Conservation (phyloP, 2,113 vertebrate species). For the Bothrops jararaca region DNA sequence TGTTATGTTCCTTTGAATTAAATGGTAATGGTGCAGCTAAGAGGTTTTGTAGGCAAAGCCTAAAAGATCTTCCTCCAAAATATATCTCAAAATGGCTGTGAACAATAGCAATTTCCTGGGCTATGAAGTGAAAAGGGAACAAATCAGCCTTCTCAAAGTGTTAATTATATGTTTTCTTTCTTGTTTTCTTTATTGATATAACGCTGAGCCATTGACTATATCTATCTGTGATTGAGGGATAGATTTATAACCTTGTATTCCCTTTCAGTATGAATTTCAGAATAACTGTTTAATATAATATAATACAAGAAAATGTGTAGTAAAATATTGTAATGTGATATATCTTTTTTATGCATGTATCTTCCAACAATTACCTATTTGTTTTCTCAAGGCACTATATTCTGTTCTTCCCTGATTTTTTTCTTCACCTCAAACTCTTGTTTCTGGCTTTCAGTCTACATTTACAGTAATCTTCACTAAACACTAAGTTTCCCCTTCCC, state of each 20-base stretch:
- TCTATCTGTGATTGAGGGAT: background rate
- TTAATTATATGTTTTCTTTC: background rate
- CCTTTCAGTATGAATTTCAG: background rate
- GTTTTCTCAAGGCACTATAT: background rate
- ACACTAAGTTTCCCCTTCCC: background rate
- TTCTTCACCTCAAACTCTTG: background rate
- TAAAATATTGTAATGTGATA: background rate
- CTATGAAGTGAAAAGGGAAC: background rate
- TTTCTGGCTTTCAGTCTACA: background rate
- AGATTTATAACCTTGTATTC: background rate
- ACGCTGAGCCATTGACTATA: background rate
- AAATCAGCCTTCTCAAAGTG: background rate
- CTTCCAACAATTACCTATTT: background rate
- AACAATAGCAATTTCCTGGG: background rate
- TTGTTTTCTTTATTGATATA: background rate
- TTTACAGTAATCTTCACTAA: background rate
- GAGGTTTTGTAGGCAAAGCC: background rate
- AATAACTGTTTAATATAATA: background rate
- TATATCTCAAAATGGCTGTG: background rate
- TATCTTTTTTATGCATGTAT: background rate
- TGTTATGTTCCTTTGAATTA: background rate
- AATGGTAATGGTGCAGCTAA: background rate
- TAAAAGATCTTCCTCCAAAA: background rate
- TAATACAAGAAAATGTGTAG: background rate
- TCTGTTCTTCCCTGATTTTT: background rate